These are phyloP conservation scores for Magallana nippona DNA, from an alignment of 2,888 invertebrate species.

Conservation along the genomic window DNA sequence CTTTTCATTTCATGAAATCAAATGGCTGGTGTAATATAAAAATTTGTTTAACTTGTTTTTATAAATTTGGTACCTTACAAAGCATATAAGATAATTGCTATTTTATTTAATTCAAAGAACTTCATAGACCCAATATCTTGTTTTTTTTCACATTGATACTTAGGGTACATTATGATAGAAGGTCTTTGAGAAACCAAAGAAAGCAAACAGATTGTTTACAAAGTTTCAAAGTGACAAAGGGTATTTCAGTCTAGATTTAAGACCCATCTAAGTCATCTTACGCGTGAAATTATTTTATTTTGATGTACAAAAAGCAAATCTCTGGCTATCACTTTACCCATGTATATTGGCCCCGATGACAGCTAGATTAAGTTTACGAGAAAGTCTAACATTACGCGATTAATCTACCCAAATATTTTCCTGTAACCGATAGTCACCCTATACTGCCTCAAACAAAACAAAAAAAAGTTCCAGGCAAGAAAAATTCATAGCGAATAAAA, in stretches of 20 bases:
- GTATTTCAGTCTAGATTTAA: neutral
- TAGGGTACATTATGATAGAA: too few species aligned
- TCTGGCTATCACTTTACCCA: neutral
- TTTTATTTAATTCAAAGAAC: too few species aligned
- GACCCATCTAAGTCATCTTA: neutral
- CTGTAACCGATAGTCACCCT: conserved; percentile 13
- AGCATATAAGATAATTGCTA: too few species aligned
- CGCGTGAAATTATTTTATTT: neutral
- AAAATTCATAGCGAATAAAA: neutral
- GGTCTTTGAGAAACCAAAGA: too few species aligned
- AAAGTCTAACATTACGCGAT: neutral
- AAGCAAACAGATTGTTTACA: too few species aligned
- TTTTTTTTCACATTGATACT: too few species aligned
- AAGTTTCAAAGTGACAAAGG: too few species aligned
- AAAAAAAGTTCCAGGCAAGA: neutral
- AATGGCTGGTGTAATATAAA: too few species aligned
- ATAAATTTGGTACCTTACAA: too few species aligned
- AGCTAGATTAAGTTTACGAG: conserved; percentile 12
- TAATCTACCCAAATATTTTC: conserved; percentile 32
- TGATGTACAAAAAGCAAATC: conserved; percentile 14
- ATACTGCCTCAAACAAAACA: neutral
- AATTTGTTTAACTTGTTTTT: too few species aligned
- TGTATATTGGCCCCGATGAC: neutral
- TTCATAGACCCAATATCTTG: too few species aligned
- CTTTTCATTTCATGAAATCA: too few species aligned